Base-by-base conservation (phyloP, 23 tunicate genomes). In the Clavelina lepadiformis region DNA sequence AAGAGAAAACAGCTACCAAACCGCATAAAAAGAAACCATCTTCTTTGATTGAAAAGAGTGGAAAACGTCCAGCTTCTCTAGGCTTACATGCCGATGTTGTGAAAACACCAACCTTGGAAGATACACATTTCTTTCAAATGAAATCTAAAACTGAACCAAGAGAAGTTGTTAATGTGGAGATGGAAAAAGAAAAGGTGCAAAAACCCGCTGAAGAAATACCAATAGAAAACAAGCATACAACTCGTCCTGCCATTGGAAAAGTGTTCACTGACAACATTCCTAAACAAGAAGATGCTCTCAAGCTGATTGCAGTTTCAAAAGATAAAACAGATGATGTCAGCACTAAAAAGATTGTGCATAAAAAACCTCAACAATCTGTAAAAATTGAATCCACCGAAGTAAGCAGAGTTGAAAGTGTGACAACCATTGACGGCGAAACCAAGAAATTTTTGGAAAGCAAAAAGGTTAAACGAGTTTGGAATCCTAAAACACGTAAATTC, bases 401-500 rank as follows among this genome's bases (percentile, higher is more conserved):
- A 24, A 23, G 29, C 1, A n/a, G 28, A 56, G 5, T 23, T 33
- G 30, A 13, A 56, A 56, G 28, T 23, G 24, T 3, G 18, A 33
- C 35, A 5, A 26, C 31, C 47, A 23, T 23, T 33, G 38, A 20
- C 6, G 21, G 21, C 4, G 61, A 44, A 51, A 65, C 24, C 1
- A 51, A 32, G 31, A 35, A 19, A 20, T 35, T 64, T 13, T 20
- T 33, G 65, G 37, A 59, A 59, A 59, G 8, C 31, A 59, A 59
- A 26, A 56, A 56, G 30, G 28, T 34, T 33, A 71, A 61, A 61
- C 35, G 68, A 61, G 32, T 29, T 30, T 73, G 79, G 79, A 73
- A 73, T 73, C 79, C 79, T 3, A 49, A 51, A 31, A 73, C 62
- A 37, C 69, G 79, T 7, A 4, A 61, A 23, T 61, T 61, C 27